These are phyloP conservation scores for Steinernema scapterisci DNA, from an alignment of 2,888 invertebrate genomes.

Conservation along the genomic window DNA sequence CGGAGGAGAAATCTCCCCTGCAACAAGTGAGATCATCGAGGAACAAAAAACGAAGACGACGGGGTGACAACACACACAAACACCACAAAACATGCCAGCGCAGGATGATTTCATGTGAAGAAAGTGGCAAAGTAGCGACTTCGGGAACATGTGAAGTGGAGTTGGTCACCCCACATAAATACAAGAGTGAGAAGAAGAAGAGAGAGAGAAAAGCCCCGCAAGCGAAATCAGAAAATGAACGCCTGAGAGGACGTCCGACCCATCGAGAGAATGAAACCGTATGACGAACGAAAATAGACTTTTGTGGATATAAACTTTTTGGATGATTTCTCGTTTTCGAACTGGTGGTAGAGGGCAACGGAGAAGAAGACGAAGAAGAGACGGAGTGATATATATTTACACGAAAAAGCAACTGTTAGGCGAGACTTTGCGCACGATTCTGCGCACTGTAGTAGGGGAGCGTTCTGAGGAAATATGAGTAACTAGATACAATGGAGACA, in stretches of 20 bases:
- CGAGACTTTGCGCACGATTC: not conserved
- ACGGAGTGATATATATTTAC: not conserved
- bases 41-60: no score
- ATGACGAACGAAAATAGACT: not conserved
- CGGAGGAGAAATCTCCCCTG: no score
- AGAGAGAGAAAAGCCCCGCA: not conserved
- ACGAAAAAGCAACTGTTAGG: not conserved
- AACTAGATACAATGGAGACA: not conserved
- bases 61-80: no score
- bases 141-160: no score
- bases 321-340: not conserved
- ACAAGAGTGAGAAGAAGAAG: not conserved
- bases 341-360: not conserved
- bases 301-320: not conserved
- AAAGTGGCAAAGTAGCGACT: no score
- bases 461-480: not conserved
- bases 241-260: conserved; percentile 1
- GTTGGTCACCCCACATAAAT: no score
- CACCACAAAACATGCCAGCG: no score
- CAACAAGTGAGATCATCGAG: no score
- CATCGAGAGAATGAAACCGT: conserved; percentile 1
- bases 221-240: conserved; percentile 13
- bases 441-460: no score
- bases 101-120: no score
- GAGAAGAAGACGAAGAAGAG: not conserved